phyloP scores from a whole-genome alignment of 2,113 vertebrate genomes.

The Triplophysa rosa region DNA sequence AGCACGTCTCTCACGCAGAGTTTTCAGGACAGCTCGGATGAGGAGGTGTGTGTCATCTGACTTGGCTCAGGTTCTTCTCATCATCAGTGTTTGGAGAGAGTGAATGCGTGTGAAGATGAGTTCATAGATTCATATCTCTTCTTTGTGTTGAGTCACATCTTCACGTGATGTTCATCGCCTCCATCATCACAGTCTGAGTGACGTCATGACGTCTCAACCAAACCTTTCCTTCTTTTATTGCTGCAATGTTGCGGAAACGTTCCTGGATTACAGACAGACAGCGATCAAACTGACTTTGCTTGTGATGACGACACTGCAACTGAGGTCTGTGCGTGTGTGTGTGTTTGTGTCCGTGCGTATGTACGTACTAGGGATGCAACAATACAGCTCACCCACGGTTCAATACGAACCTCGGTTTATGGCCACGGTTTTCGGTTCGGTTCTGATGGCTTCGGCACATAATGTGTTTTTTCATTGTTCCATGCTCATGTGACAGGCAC shows the following conservation, averaged over 20 bases:
- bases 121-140: background rate
- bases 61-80: no score
- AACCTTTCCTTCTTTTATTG: constrained; percentile 76
- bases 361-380: no score
- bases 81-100: no score
- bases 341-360: no score
- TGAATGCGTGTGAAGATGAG: no score
- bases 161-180: background rate
- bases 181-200: background rate
- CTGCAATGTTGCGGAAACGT: constrained; percentile 78
- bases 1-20: constrained; percentile 94
- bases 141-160: constrained; percentile 11
- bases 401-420: no score
- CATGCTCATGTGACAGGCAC: no score
- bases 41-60: constrained; percentile 79
- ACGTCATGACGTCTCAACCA: background rate
- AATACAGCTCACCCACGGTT: no score
- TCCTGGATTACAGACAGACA: constrained; percentile 86
- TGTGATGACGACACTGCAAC: constrained; percentile 92
- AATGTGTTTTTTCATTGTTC: no score
- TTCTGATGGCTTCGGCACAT: no score
- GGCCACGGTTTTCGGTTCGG: no score
- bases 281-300: constrained; percentile 90
- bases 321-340: constrained; percentile 74
- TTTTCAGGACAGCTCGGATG: constrained; percentile 99